Evolutionary conservation across 2,797 vertebrate species (phyloP), one percentile per base, ranked within the genome.

Genomic region (Leuciscus waleckii): DNA sequence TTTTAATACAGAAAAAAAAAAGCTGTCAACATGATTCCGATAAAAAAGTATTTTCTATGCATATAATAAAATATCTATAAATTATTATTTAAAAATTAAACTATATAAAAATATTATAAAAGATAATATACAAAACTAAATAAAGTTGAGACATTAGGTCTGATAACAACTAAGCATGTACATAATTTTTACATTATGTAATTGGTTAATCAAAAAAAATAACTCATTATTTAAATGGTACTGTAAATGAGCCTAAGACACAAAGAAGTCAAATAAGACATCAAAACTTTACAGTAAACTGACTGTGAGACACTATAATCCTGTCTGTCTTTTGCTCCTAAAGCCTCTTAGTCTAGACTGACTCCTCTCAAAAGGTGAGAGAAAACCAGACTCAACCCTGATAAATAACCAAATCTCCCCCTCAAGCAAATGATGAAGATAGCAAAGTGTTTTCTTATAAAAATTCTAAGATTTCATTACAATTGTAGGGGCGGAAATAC

Each of bases 311-410:
- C 46, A 68, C 63, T 9, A 29, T 77, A 78, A 77, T 69, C 74
- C 35, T 32, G 49, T 54, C 23, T 77, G 71, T 51, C 46, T 21
- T 54, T 54, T 54, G n/a, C 6, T 63, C 11, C 26, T 49, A 73
- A 74, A 82, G 56, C 69, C 69, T 73, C 69, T 82, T 82, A 73
- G 69, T 82, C 80, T 82, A 82, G 68, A 73, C 80, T 32, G 68
- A 71, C 23, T 70, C 21, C 14, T 56, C 13, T 49, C 79, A 69
- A 49, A 39, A 74, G 70, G 26, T 23, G 56, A 46, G 23, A 46
- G 35, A 71, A 82, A 56, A 41, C 1, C 16, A 67, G 4, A 81
- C 26, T 19, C 19, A 58, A 46, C 49, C 17, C 32, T 41, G 14
- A 54, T 58, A 39, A 61, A 58, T 19, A 46, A 19, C 5, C 14